These are phyloP conservation scores for Pseudococcus jackbeardsleyi DNA, from an alignment of 2,888 invertebrate species.

Conservation along the genomic window DNA sequence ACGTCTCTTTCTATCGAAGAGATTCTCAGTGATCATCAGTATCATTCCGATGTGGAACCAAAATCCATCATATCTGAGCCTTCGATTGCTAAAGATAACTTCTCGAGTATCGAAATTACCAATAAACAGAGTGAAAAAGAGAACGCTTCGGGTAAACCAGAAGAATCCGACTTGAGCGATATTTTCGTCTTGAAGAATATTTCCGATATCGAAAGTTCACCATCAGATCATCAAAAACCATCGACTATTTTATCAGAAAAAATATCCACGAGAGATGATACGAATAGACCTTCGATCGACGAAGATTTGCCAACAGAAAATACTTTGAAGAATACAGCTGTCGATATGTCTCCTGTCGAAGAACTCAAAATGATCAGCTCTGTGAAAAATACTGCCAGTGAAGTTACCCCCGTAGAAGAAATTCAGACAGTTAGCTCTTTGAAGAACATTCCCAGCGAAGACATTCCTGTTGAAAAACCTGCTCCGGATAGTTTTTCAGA, in stretches of 20 bases:
- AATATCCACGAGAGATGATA: background rate
- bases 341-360: background rate
- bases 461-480: background rate
- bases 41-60: background rate
- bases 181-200: conserved; percentile 52
- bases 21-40: conserved; percentile 31
- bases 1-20: conserved; percentile 58
- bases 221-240: background rate
- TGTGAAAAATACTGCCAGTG: background rate
- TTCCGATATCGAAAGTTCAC: conserved; percentile 45
- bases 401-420: background rate
- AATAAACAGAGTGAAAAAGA: background rate
- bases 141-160: background rate
- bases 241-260: background rate
- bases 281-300: background rate
- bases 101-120: background rate
- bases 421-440: background rate
- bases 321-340: background rate
- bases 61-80: background rate
- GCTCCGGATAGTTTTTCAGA: background rate
- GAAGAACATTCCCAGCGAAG: background rate
- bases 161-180: background rate
- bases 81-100: background rate
- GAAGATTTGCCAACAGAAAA: background rate
- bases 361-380: background rate